Evolutionary conservation across 2,113 vertebrate species (phyloP).

Genomic region (Myodes glareolus): DNA sequence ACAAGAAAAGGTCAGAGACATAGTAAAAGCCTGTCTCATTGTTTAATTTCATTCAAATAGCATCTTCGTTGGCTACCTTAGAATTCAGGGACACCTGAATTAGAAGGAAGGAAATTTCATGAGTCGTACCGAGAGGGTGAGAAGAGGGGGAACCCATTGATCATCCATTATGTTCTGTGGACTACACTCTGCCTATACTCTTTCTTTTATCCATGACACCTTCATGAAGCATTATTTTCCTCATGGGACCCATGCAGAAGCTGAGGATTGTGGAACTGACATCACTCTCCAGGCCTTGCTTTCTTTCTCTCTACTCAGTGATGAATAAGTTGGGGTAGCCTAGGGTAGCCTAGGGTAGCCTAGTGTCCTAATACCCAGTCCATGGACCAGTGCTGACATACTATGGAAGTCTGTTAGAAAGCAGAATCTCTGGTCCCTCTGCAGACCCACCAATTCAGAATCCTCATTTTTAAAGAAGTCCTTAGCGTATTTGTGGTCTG

Average conservation of each 20-base stretch:
- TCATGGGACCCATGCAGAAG: background rate
- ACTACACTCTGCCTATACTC: background rate
- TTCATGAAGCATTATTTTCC: background rate
- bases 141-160: background rate
- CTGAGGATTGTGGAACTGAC: background rate
- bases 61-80: background rate
- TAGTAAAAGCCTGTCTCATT: constrained; percentile 31
- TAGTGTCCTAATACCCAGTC: background rate
- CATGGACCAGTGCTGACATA: background rate
- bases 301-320: background rate
- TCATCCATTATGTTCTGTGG: background rate
- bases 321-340: background rate
- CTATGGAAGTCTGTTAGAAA: background rate
- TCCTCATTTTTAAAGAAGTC: background rate
- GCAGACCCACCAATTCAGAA: background rate
- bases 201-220: background rate
- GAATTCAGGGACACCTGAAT: background rate
- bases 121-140: background rate
- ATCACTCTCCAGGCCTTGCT: background rate
- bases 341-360: background rate
- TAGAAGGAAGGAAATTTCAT: background rate
- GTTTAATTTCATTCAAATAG: constrained; percentile 4
- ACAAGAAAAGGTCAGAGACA: background rate
- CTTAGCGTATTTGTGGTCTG: background rate
- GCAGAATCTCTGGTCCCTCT: background rate